Evolutionary conservation across 92 coral and sea anemone genomes (phyloP).

Genomic region (Muricea muricata): DNA sequence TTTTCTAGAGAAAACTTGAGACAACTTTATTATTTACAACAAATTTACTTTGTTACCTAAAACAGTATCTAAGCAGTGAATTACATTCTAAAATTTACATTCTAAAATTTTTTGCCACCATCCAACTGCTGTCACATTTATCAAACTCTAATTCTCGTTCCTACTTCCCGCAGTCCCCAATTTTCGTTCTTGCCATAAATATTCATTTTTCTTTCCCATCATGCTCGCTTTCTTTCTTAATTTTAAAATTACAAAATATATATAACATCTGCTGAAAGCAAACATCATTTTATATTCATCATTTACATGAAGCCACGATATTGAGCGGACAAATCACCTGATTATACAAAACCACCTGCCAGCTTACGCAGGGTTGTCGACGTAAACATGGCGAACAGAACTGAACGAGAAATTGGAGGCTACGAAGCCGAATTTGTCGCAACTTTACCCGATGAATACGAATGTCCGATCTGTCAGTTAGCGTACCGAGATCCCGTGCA

Average conservation of each 20-base stretch:
- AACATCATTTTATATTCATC: not conserved
- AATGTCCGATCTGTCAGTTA: conserved; percentile 97
- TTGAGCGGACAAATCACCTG: not conserved
- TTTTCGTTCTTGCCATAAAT: too few relatives aligned
- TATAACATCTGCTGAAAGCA: conserved; percentile 11
- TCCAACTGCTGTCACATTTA: too few relatives aligned
- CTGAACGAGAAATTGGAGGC: conserved; percentile 94
- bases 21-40: too few relatives aligned
- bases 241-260: not conserved
- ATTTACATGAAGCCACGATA: not conserved
- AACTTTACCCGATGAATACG: conserved; percentile 91
- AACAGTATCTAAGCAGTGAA: too few relatives aligned
- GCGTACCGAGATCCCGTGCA: conserved; percentile 98
- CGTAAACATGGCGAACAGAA: conserved; percentile 89
- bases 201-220: too few relatives aligned
- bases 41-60: too few relatives aligned
- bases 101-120: too few relatives aligned
- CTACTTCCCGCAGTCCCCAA: too few relatives aligned
- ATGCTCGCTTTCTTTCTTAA: too few relatives aligned
- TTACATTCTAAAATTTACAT: too few relatives aligned
- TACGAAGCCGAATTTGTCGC: conserved; percentile 90
- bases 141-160: too few relatives aligned
- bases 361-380: not conserved
- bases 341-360: conserved; percentile 26
- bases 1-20: too few relatives aligned